phyloP scores from a whole-genome alignment of 2,888 invertebrate species.

The Polylopha cassiicola region DNA sequence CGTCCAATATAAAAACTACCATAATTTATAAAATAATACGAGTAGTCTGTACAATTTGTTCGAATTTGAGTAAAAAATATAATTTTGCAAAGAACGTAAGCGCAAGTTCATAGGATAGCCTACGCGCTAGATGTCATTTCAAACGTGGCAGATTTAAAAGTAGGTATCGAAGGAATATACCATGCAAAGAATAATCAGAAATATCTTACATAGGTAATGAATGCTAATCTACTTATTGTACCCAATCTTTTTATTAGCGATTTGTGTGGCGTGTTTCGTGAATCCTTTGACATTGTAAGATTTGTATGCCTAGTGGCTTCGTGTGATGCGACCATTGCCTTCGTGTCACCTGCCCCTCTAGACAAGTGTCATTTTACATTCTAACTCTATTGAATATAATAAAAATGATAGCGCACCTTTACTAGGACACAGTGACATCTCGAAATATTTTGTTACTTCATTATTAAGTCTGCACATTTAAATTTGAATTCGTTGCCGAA shows the following conservation, averaged over 20 bases:
- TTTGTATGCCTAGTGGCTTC: slow-evolving; percentile 37
- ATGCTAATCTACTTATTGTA: slow-evolving; percentile 25
- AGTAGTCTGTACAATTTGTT: slow-evolving; percentile 42
- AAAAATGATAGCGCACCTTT: no score
- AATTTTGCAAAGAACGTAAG: slow-evolving; percentile 59
- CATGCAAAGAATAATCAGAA: slow-evolving; percentile 51
- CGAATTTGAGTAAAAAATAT: slow-evolving; percentile 37
- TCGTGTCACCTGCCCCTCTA: no score
- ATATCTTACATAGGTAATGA: slow-evolving; percentile 37
- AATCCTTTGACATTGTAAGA: slow-evolving; percentile 2
- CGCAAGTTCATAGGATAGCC: slow-evolving; percentile 42
- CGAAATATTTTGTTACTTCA: no score
- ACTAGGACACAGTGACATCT: no score
- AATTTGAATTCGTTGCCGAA: no score
- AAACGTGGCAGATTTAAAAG: slow-evolving; percentile 33
- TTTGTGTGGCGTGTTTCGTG: slow-evolving; percentile 17
- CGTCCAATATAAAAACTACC: slow-evolving; percentile 31
- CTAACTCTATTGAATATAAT: no score
- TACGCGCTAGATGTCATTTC: slow-evolving; percentile 27
- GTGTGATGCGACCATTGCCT: slow-evolving; percentile 61
- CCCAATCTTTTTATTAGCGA: no score
- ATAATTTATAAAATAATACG: slow-evolving; percentile 29
- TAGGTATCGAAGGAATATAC: slow-evolving; percentile 28
- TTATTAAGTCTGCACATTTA: no score
- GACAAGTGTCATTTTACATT: no score